Evolutionary conservation across 2,888 invertebrate species (phyloP).

Genomic region (Drosophila longiperda): DNA sequence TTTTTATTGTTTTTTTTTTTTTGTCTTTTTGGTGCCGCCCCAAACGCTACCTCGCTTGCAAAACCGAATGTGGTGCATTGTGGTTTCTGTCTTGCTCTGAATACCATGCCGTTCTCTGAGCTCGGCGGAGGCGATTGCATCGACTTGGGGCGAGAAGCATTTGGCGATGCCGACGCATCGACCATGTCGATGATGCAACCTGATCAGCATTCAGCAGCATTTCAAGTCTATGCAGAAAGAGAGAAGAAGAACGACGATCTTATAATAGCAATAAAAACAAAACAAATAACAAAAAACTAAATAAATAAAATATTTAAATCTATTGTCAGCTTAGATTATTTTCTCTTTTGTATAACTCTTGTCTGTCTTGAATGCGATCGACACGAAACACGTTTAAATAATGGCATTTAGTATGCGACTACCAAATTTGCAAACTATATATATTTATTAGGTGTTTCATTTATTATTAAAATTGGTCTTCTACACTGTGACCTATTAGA

Average conservation of each 20-base stretch:
- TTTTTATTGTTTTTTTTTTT: background rate
- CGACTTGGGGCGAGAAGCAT: conserved; percentile 39
- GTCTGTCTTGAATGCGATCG: background rate
- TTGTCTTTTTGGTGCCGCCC: conserved; percentile 14
- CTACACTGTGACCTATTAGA: too few species aligned
- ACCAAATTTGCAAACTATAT: background rate
- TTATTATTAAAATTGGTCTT: too few species aligned
- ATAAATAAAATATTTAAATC: background rate
- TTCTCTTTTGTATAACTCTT: background rate
- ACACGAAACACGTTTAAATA: conserved; percentile 1
- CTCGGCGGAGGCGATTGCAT: conserved; percentile 42
- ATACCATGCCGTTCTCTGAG: conserved; percentile 61
- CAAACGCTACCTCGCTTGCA: conserved; percentile 23
- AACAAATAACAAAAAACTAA: background rate
- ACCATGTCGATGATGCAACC: conserved; percentile 65
- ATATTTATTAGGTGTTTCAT: background rate
- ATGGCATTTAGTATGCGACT: background rate
- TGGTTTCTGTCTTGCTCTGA: conserved; percentile 79
- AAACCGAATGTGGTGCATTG: conserved; percentile 41
- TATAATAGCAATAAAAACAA: conserved; percentile 12
- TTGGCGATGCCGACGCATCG: conserved; percentile 42
- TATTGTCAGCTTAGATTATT: background rate
- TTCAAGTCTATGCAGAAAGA: conserved; percentile 4
- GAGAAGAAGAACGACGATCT: conserved; percentile 19
- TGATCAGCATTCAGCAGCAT: conserved; percentile 41